phyloP scores from a whole-genome alignment of 2,113 vertebrate species.

The Calypte anna region DNA sequence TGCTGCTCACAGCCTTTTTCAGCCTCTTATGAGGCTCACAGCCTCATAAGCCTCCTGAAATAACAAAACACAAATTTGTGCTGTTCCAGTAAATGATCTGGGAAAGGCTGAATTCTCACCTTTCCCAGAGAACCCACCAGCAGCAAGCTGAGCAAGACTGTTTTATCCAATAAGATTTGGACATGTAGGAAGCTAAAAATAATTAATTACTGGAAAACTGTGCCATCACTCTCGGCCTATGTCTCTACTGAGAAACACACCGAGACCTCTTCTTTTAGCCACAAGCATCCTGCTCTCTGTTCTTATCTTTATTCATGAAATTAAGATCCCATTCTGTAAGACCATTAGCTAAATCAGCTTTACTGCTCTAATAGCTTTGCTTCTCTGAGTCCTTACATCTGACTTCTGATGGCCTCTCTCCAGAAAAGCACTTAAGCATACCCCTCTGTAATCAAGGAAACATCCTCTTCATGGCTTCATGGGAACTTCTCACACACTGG shows the following conservation, averaged over 20 bases:
- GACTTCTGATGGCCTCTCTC: background rate
- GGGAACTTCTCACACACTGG: background rate
- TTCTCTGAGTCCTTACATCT: background rate
- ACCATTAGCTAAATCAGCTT: background rate
- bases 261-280: background rate
- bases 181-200: background rate
- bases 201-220: background rate
- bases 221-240: background rate
- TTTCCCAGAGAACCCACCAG: background rate
- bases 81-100: background rate
- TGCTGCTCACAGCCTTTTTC: background rate
- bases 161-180: background rate
- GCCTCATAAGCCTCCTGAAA: background rate
- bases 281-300: background rate
- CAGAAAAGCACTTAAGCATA: background rate
- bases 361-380: background rate
- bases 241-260: background rate
- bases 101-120: background rate
- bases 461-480: background rate
- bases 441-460: background rate
- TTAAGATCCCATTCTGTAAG: background rate
- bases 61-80: background rate
- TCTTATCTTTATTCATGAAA: background rate
- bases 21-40: background rate
- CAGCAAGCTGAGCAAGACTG: rapidly evolving